A percentile compares a stretch with the other conserved stretches of the same genome.
phyloP scores from a whole-genome alignment of 1,140 invertebrate genomes.

The Bradynema listronoti region DNA sequence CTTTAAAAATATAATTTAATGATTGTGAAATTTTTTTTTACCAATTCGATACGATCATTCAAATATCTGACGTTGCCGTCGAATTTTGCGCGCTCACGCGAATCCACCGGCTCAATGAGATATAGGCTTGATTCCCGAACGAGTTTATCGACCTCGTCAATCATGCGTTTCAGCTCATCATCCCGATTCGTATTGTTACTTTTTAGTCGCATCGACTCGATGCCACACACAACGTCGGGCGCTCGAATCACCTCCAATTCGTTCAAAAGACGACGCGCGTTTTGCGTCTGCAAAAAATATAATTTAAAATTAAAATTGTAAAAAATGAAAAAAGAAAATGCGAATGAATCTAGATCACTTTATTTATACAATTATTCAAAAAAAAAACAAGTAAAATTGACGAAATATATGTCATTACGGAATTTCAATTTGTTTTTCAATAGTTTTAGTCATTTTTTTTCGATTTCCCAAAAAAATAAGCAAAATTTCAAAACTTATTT shows the following conservation, averaged over 20 bases:
- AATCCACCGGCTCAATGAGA: slow-evolving; percentile 21
- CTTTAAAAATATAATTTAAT: not conserved
- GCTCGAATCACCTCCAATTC: slow-evolving; percentile 13
- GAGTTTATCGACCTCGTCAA: not conserved
- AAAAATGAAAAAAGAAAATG: slow-evolving; percentile 10
- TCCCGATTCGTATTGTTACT: slow-evolving; percentile 5
- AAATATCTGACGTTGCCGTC: slow-evolving; percentile 20
- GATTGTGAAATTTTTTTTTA: not conserved
- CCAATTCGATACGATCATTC: slow-evolving; percentile 22
- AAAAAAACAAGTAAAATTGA: too few relatives aligned
- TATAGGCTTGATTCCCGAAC: slow-evolving; percentile 26
- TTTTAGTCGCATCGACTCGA: slow-evolving; percentile 21
- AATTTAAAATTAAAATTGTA: slow-evolving; percentile 22
- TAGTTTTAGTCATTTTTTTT: too few relatives aligned
- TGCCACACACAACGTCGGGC: slow-evolving; percentile 19
- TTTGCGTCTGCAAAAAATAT: slow-evolving; percentile 1
- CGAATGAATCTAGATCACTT: too few relatives aligned
- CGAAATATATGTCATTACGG: too few relatives aligned
- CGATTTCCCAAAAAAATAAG: too few relatives aligned
- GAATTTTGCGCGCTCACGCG: slow-evolving; percentile 8
- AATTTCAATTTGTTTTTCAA: too few relatives aligned
- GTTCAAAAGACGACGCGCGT: slow-evolving; percentile 3
- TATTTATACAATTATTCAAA: too few relatives aligned
- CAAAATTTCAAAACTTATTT: too few relatives aligned
- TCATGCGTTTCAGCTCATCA: slow-evolving; percentile 21